Evolutionary conservation across 1,140 invertebrate species (phyloP).

Genomic region (Solenopsis invicta): DNA sequence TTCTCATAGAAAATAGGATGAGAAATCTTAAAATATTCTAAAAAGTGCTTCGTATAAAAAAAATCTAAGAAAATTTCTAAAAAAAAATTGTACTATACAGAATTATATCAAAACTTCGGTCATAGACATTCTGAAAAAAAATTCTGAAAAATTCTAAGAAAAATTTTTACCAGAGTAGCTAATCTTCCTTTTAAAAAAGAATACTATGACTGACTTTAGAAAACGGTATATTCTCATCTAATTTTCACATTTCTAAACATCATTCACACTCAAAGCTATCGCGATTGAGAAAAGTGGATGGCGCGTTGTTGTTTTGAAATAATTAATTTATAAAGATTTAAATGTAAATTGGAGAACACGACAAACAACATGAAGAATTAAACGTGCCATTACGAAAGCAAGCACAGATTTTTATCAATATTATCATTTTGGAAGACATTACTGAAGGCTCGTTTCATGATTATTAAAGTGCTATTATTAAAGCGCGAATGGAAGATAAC

Average conservation of each 20-base stretch:
- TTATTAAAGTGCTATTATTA: slow-evolving; percentile 61
- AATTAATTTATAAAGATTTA: not conserved
- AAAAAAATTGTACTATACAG: no score
- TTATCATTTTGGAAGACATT: slow-evolving; percentile 77
- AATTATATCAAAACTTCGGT: no score
- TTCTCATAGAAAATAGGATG: no score
- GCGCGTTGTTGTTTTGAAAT: not conserved
- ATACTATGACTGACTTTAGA: not conserved
- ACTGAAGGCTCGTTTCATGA: slow-evolving; percentile 75
- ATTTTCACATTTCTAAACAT: slow-evolving; percentile 28
- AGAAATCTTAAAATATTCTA: no score
- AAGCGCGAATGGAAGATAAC: not conserved
- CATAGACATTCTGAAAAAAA: no score
- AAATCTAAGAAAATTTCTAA: no score
- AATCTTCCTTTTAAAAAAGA: not conserved
- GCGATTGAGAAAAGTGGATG: not conserved
- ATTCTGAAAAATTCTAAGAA: no score
- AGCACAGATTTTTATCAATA: slow-evolving; percentile 43
- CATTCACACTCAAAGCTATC: not conserved
- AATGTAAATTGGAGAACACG: slow-evolving; percentile 13
- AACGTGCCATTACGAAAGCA: not conserved
- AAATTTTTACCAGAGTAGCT: not conserved
- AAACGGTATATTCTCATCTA: slow-evolving; percentile 26
- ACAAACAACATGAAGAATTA: not conserved
- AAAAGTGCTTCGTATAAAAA: no score